Base-by-base conservation (phyloP, 1,140 invertebrate species). In the Solen grandis region DNA sequence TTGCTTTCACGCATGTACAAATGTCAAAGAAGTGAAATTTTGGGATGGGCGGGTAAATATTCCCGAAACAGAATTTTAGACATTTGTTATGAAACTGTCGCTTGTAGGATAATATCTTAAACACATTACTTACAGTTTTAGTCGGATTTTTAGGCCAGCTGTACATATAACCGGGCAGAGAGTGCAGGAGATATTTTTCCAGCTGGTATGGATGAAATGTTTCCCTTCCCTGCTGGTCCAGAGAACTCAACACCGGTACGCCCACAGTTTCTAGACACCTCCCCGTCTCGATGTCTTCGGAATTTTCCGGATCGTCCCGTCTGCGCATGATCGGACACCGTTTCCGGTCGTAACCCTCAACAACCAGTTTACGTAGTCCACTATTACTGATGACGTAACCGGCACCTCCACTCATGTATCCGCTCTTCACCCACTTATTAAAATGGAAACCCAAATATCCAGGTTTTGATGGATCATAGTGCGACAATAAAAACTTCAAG, bases 401-500 rank as follows among this genome's bases (percentile, higher is more conserved):
- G 10, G 84, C 82, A 25, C 86, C 86, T 5, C 86, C 86, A 62
- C 82, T 83, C 55, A 83, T 83, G 36, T 87, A 87, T 0, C 84
- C 84, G 27, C 80, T 82, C 14, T 77, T 35, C 14, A 82, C 62
- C 38, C 76, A 85, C 27, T 65, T 59, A 81, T 82, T 77, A 75
- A 87, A 86, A 60, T 82, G 75, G 55, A 76, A 84, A 0, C 86
- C 86, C 3, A 88, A 38, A 65, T 87, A 88, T 31, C 84, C 85
- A 69, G 85, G 83, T 78, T 74, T 79, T 74, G 79, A 79, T 63
- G 84, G 66, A 79, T 83, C 65, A 75, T 88, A 86, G 25, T 88
- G 72, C 19, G 95, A 94, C 14, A 99, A 89, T 95, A 98, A 96
- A 88, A 96, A 97, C 50, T 97, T 93, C 54, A 99, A 92, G 92